phyloP scores from a whole-genome alignment of 1,140 invertebrate species.

The Drosophila micromelanica region DNA sequence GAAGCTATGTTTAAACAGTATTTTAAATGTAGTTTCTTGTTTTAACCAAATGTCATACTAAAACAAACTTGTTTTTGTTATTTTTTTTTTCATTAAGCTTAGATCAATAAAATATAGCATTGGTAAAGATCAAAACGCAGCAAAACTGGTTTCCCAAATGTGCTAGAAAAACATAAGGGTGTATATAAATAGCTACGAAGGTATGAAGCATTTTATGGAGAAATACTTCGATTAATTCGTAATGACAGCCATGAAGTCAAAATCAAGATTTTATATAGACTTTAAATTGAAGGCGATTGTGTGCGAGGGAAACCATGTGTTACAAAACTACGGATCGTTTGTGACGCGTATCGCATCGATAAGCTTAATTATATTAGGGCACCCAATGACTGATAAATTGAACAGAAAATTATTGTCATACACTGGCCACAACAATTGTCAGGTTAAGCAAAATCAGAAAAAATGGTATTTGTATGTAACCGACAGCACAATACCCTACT shows the following conservation, averaged over 20 bases:
- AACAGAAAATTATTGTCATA: neutral
- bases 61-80: constrained; percentile 18
- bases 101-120: constrained; percentile 29
- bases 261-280: neutral
- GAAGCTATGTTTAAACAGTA: neutral
- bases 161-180: neutral
- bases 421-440: neutral
- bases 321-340: neutral
- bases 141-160: constrained; percentile 17
- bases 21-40: constrained; percentile 15
- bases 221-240: constrained; percentile 3
- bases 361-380: neutral
- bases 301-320: neutral
- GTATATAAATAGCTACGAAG: neutral
- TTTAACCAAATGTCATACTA: constrained; percentile 26
- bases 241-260: constrained; percentile 1
- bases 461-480: neutral
- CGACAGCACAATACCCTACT: too few species aligned
- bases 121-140: constrained; percentile 14
- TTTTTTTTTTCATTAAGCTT: constrained; percentile 2
- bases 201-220: neutral
- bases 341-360: constrained; percentile 10
- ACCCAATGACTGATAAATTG: neutral
- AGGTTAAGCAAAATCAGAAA: neutral
- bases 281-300: constrained; percentile 11